Base-by-base conservation (phyloP, 2,888 invertebrate species). In the Sepioteuthis lessoniana region DNA sequence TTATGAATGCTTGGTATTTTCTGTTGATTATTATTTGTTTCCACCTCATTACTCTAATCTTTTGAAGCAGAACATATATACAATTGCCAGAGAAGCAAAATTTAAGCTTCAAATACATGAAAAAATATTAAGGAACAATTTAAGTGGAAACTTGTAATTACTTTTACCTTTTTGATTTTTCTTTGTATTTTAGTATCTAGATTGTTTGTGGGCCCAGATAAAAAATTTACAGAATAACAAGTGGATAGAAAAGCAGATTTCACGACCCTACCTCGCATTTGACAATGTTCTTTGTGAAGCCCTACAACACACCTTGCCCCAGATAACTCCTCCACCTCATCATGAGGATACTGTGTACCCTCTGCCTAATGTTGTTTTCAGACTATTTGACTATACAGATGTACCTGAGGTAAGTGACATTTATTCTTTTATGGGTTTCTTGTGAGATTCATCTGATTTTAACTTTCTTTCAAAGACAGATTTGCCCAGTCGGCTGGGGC, bases 321-420 rank as follows among this genome's bases (percentile, higher is more conserved):
- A 98, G 94, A 98, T 99, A 97, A 98, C 98, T 96, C 98, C 99
- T 28, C 99, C 99, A 10, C 98, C 99, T 0, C 99, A 99, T 97
- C 98, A 99, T 96, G 98, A 99, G 95, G 98, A 98, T 3, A 98
- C 98, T 96, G 98, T 98, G 46, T 99, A 99, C 97, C 99, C 99
- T 0, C 98, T 99, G 98, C 99, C 99, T 0, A 98, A 98, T 97
- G 99, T 99, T 1, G 98, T 99, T 90, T 99, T 99, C 97, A 98
- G 98, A 55, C 97, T 99, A 98, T 99, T 99, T 97, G 99, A 99
- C 97, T 99, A 99, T 97, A 99, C 99, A 0, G 99, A 99, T 97
- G 99, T 99, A 96, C 99, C 99, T 0, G 96, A 96, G 96, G 96
- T 96, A 94, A 93, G 93, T 90, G 19, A 19, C 55, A 37, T 76